Evolutionary conservation across 2,113 vertebrate species (phyloP).

Genomic region (Gopherus flavomarginatus): DNA sequence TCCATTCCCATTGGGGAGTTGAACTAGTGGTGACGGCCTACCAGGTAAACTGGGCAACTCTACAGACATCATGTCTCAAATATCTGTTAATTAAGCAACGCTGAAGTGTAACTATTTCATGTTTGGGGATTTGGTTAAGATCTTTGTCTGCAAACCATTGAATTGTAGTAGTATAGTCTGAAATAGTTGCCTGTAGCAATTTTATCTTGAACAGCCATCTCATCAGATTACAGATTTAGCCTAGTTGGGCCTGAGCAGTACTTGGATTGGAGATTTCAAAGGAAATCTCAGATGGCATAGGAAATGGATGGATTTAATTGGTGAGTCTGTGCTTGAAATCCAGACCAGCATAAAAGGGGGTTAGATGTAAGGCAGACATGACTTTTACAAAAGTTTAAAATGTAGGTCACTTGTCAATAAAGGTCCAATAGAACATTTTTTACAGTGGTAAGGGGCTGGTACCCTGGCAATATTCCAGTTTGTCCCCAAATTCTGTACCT

Average conservation of each 20-base stretch:
- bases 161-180: background rate
- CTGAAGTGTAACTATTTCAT: background rate
- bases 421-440: background rate
- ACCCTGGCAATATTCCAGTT: background rate
- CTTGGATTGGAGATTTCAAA: background rate
- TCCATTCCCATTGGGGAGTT: background rate
- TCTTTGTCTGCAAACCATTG: background rate
- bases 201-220: background rate
- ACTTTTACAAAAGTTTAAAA: background rate
- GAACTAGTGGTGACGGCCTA: background rate
- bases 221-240: background rate
- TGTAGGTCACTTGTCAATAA: background rate
- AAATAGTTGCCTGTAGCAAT: background rate
- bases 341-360: background rate
- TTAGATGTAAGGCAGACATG: background rate
- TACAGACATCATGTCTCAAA: background rate
- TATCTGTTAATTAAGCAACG: background rate
- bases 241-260: background rate
- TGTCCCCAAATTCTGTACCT: background rate
- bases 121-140: fast-evolving
- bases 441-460: background rate
- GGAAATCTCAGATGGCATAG: background rate
- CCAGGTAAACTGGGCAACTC: background rate
- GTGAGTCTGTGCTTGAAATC: background rate
- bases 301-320: background rate